Conservation (phyloP, 2,113 vertebrate genomes). For the Sciurus niger region DNA sequence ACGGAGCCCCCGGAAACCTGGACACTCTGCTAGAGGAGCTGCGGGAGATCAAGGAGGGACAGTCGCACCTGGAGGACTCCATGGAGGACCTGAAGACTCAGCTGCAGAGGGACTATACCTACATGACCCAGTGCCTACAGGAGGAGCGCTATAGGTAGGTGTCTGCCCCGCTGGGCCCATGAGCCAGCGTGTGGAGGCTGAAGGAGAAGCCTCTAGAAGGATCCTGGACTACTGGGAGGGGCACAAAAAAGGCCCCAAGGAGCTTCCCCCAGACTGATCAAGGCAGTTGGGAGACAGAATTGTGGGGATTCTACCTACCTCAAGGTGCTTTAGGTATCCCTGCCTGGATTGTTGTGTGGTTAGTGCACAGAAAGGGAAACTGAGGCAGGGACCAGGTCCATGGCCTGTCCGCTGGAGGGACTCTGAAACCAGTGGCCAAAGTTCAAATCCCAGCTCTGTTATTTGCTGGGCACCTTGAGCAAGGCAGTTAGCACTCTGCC, state of each 20-base stretch:
- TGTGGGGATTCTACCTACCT: background rate
- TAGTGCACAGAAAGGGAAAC: background rate
- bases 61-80: conserved; percentile 96
- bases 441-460: background rate
- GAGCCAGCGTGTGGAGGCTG: fast-evolving
- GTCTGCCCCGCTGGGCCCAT: fast-evolving
- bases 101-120: conserved; percentile 97
- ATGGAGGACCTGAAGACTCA: conserved; percentile 98
- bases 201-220: background rate
- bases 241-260: background rate
- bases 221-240: background rate
- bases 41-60: conserved; percentile 96
- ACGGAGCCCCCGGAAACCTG: conserved; percentile 94
- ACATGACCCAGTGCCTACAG: conserved; percentile 98
- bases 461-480: background rate
- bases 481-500: background rate
- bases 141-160: conserved; percentile 96
- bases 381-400: background rate
- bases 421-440: background rate
- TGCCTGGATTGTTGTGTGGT: background rate
- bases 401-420: background rate
- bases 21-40: conserved; percentile 96
- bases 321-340: background rate
- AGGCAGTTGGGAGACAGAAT: background rate
- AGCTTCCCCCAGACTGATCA: background rate